Evolutionary conservation across 1,140 invertebrate species (phyloP).

Genomic region (Drosophila funebris): DNA sequence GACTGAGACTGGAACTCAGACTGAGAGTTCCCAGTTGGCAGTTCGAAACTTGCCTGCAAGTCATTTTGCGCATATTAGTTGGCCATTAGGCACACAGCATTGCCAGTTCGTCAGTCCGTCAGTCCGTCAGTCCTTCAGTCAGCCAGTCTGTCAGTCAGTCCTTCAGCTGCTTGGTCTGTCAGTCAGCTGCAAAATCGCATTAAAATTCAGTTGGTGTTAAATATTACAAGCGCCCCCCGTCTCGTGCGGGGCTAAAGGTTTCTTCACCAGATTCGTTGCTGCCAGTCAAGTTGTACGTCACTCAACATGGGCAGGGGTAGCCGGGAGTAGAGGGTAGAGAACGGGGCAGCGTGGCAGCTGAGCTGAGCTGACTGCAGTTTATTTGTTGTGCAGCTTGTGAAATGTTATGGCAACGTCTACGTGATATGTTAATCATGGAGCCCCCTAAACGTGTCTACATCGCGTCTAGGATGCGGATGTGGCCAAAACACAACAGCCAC

Average conservation of each 20-base stretch:
- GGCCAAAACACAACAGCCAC: slow-evolving; percentile 9
- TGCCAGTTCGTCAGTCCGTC: slow-evolving; percentile 15
- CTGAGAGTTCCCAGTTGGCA: slow-evolving; percentile 40
- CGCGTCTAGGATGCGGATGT: slow-evolving; percentile 61
- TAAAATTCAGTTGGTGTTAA: slow-evolving; percentile 80
- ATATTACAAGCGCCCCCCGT: slow-evolving; percentile 66
- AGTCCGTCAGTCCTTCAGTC: slow-evolving; percentile 10
- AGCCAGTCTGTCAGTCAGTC: slow-evolving; percentile 19
- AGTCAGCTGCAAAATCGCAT: slow-evolving; percentile 59
- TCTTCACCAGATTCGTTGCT: slow-evolving; percentile 65
- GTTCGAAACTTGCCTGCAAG: slow-evolving; percentile 75
- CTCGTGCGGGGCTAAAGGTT: slow-evolving; percentile 61
- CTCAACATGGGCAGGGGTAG: neutral
- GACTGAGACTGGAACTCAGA: too few species aligned
- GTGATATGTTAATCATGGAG: slow-evolving; percentile 74
- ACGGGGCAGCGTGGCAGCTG: slow-evolving; percentile 39
- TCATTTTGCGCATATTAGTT: slow-evolving; percentile 81
- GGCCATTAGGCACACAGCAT: slow-evolving; percentile 74
- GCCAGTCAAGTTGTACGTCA: slow-evolving; percentile 62
- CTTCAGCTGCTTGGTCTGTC: neutral
- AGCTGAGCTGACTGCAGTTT: slow-evolving; percentile 50
- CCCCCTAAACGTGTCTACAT: slow-evolving; percentile 41
- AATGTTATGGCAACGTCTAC: slow-evolving; percentile 71
- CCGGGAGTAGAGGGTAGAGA: neutral
- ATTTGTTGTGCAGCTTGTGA: slow-evolving; percentile 57